Conservation (phyloP, 1,140 invertebrate species). For the Anastrepha obliqua region DNA sequence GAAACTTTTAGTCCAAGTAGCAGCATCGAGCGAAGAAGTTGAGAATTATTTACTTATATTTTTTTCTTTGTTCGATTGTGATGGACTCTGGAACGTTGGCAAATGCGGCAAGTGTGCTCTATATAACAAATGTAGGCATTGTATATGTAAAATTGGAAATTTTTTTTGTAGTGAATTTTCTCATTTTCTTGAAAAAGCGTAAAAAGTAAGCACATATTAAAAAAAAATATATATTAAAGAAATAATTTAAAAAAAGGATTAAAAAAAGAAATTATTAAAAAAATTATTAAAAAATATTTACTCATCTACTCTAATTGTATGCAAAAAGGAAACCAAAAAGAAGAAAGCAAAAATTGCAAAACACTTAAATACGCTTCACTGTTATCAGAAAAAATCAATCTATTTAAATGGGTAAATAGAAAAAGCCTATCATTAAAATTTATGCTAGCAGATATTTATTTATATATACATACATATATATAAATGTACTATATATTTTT, state of each 20-base stretch:
- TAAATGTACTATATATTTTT: not conserved
- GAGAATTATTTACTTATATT: not conserved
- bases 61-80: not conserved
- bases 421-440: conserved; percentile 13
- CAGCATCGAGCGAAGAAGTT: not conserved
- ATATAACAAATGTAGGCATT: not conserved
- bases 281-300: conserved; percentile 15
- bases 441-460: not conserved
- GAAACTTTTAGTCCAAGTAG: conserved; percentile 25
- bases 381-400: conserved; percentile 31
- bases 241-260: not conserved
- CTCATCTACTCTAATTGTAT: conserved; percentile 46
- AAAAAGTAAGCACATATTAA: not conserved
- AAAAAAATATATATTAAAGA: not conserved
- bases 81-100: not conserved
- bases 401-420: not conserved
- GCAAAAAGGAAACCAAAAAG: not conserved
- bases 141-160: conserved; percentile 9
- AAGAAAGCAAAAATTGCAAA: conserved; percentile 24
- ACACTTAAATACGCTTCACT: conserved; percentile 40
- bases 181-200: not conserved
- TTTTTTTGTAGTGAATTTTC: conserved; percentile 43
- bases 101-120: not conserved
- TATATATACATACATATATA: not conserved
- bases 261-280: not conserved